Evolutionary conservation across 2,888 invertebrate genomes (phyloP).

Genomic region (Caenorhabditis sp.): DNA sequence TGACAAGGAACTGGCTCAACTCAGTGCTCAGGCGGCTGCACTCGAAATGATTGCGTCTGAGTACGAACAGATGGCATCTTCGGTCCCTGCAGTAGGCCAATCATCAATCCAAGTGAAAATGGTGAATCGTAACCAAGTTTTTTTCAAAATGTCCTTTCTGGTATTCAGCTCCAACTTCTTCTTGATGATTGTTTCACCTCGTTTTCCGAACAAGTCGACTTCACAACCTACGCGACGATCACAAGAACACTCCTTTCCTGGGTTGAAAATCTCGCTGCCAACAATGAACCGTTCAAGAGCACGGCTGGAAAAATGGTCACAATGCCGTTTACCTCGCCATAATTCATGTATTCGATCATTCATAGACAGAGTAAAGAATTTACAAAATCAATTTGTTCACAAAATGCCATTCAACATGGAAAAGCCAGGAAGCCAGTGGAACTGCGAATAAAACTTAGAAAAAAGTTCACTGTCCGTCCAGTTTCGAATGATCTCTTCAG

Average conservation of each 20-base stretch:
- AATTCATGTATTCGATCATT: neutral
- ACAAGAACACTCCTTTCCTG: slow-evolving; percentile 62
- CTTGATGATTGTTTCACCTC: slow-evolving; percentile 75
- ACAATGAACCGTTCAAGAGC: slow-evolving; percentile 61
- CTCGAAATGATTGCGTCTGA: slow-evolving; percentile 77
- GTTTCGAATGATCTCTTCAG: slow-evolving; percentile 15
- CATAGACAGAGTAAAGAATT: neutral
- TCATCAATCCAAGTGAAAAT: slow-evolving; percentile 72
- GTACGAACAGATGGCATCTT: slow-evolving; percentile 75
- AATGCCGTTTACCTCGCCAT: slow-evolving; percentile 49
- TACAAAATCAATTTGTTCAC: neutral
- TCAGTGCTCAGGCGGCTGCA: slow-evolving; percentile 71
- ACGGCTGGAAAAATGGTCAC: slow-evolving; percentile 62
- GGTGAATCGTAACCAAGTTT: too few relatives aligned
- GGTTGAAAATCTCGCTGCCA: slow-evolving; percentile 59
- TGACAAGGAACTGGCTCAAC: slow-evolving; percentile 68
- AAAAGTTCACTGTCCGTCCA: slow-evolving; percentile 51
- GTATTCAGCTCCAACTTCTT: slow-evolving; percentile 70
- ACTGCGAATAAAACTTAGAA: slow-evolving; percentile 28
- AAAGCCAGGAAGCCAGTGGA: slow-evolving; percentile 52
- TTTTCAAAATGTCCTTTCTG: neutral
- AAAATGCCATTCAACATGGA: slow-evolving; percentile 15
- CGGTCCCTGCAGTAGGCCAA: slow-evolving; percentile 59
- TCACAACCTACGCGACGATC: slow-evolving; percentile 71
- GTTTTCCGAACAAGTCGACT: slow-evolving; percentile 72